phyloP scores from a whole-genome alignment of 2,888 invertebrate species.

The Augochlorella aurata region DNA sequence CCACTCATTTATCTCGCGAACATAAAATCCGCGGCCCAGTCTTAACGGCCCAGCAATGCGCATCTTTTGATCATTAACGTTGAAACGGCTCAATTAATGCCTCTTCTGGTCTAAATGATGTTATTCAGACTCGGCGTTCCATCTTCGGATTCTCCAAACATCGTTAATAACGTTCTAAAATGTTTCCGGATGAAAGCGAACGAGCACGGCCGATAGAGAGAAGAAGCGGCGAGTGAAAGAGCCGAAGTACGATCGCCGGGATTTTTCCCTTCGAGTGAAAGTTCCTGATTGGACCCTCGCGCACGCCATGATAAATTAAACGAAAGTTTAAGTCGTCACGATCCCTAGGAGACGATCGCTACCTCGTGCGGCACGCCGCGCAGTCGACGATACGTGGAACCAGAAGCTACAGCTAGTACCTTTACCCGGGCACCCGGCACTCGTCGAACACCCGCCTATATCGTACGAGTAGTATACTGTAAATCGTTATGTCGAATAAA shows the following conservation, averaged over 20 bases:
- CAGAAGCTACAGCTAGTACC: neutral
- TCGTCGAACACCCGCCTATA: no score
- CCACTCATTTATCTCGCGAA: no score
- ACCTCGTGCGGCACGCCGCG: constrained; percentile 46
- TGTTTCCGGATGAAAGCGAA: constrained; percentile 50
- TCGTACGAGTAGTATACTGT: neutral
- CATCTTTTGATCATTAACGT: neutral
- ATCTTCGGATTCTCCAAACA: constrained; percentile 18
- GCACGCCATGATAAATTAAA: constrained; percentile 66
- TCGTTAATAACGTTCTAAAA: constrained; percentile 39
- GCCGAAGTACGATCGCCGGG: constrained; percentile 34
- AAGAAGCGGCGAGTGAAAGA: constrained; percentile 43
- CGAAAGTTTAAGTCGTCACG: constrained; percentile 69
- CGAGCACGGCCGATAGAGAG: constrained; percentile 8
- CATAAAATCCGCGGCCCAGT: no score
- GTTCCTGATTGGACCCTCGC: constrained; percentile 71
- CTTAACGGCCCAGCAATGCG: neutral
- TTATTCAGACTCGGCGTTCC: neutral
- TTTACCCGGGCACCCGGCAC: no score
- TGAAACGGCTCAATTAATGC: neutral
- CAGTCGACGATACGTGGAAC: constrained; percentile 16
- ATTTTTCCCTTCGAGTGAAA: constrained; percentile 70
- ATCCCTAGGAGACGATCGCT: constrained; percentile 64
- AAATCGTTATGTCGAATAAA: no score
- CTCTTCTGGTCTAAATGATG: neutral